These are phyloP conservation scores for Gandaritis pyraliata DNA, from an alignment of 2,888 invertebrate genomes.

Conservation along the genomic window DNA sequence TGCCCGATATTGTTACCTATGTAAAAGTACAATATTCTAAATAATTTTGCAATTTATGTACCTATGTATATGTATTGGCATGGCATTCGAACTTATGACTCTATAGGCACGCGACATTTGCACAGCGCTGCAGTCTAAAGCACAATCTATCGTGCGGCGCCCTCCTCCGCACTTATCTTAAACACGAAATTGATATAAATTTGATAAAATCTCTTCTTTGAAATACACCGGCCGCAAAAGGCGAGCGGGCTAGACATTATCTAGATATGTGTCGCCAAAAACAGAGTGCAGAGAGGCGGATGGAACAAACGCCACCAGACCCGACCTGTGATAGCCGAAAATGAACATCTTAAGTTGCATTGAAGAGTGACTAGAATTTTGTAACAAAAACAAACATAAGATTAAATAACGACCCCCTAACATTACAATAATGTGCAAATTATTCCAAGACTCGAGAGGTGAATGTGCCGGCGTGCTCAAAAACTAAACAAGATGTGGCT, in stretches of 20 bases:
- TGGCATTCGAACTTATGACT: slow-evolving; percentile 76
- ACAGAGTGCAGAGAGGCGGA: slow-evolving; percentile 63
- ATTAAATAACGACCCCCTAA: slow-evolving; percentile 27
- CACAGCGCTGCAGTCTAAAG: slow-evolving; percentile 59
- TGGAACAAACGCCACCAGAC: slow-evolving; percentile 63
- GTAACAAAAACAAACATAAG: slow-evolving; percentile 21
- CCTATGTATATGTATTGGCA: slow-evolving; percentile 44
- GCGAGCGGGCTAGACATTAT: slow-evolving; percentile 70
- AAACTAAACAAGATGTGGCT: slow-evolving; percentile 55
- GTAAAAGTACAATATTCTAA: slow-evolving; percentile 69
- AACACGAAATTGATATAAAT: slow-evolving; percentile 70
- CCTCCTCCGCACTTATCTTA: slow-evolving; percentile 58
- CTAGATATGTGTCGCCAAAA: slow-evolving; percentile 70
- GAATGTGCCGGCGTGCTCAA: slow-evolving; percentile 47
- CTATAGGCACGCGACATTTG: slow-evolving; percentile 80
- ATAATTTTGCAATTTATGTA: slow-evolving; percentile 69
- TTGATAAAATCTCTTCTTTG: slow-evolving; percentile 68
- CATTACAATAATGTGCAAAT: slow-evolving; percentile 38
- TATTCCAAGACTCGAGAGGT: slow-evolving; percentile 42
- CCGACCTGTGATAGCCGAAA: slow-evolving; percentile 61
- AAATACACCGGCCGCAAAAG: slow-evolving; percentile 63
- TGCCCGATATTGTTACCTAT: slow-evolving; percentile 57
- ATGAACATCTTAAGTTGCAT: slow-evolving; percentile 39
- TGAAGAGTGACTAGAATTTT: slow-evolving; percentile 15
- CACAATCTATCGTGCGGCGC: slow-evolving; percentile 49